Conservation (phyloP, 2,888 invertebrate species). For the Pristionchus mayeri region DNA sequence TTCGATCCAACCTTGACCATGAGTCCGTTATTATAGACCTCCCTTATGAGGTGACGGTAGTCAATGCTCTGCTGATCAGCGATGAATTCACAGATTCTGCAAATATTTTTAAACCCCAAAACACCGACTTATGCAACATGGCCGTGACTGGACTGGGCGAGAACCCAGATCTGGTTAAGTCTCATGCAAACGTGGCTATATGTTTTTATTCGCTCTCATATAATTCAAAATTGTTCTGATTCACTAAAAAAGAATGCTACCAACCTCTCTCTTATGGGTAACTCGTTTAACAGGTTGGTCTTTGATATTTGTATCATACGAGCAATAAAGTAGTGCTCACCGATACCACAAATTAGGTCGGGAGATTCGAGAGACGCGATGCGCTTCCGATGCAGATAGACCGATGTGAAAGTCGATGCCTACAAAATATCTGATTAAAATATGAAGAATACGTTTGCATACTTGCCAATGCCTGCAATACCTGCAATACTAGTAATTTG, state of each 20-base stretch:
- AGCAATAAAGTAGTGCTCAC: conserved; percentile 53
- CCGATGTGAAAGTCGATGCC: conserved; percentile 67
- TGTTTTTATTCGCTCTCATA: too few species aligned
- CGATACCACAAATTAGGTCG: conserved; percentile 59
- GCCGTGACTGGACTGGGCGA: too few species aligned
- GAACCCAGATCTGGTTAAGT: too few species aligned
- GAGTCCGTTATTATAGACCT: conserved; percentile 52
- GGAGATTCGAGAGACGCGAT: conserved; percentile 64
- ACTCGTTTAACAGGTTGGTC: too few species aligned
- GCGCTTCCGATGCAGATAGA: conserved; percentile 57
- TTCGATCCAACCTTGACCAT: conserved; percentile 51
- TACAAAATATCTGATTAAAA: conserved; percentile 34
- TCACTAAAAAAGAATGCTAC: too few species aligned
- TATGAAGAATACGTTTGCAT: background rate
- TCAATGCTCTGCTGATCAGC: conserved; percentile 60
- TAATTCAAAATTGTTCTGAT: background rate
- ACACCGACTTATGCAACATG: too few species aligned
- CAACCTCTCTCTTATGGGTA: too few species aligned
- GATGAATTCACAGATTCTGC: conserved; percentile 55
- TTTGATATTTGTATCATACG: too few species aligned
- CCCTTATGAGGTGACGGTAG: conserved; percentile 55
- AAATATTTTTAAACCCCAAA: too few species aligned
- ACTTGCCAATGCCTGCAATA: too few species aligned
- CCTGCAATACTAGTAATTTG: too few species aligned
- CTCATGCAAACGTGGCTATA: too few species aligned